These are phyloP conservation scores for Euplagia quadripunctaria DNA, from an alignment of 2,888 invertebrate genomes.

Conservation along the genomic window DNA sequence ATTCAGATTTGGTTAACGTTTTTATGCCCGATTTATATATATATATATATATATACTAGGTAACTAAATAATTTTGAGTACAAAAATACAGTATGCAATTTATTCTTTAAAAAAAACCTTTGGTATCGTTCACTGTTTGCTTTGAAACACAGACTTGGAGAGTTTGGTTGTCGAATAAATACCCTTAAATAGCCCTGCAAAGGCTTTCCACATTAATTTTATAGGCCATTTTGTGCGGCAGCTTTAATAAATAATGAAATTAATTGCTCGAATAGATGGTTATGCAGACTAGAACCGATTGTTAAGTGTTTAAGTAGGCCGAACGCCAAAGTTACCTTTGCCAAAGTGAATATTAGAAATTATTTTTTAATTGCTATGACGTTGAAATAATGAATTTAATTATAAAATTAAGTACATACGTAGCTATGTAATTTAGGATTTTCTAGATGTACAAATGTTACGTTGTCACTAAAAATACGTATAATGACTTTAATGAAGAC, in stretches of 20 bases:
- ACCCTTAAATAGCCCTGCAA: neutral
- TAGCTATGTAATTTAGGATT: neutral
- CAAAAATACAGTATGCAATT: neutral
- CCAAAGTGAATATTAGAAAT: constrained; percentile 8
- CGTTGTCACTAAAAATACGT: neutral
- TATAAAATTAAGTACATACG: neutral
- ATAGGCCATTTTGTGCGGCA: constrained; percentile 9
- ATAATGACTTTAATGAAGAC: neutral
- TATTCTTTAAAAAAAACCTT: neutral
- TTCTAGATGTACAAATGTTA: neutral
- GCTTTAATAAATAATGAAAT: constrained; percentile 13
- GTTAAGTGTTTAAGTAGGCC: constrained; percentile 21
- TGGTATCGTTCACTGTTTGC: neutral
- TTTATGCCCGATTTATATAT: neutral
- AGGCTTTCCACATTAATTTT: neutral
- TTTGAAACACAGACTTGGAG: neutral
- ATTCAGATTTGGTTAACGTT: neutral
- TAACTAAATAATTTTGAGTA: neutral
- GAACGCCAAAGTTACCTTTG: constrained; percentile 17
- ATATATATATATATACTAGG: too few species aligned
- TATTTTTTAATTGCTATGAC: constrained; percentile 12
- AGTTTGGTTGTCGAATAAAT: neutral
- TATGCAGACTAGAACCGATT: constrained; percentile 5
- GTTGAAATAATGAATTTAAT: neutral
- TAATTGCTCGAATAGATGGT: constrained; percentile 14